Evolutionary conservation across 2,888 invertebrate genomes (phyloP).

Genomic region (Lissonota sp.): DNA sequence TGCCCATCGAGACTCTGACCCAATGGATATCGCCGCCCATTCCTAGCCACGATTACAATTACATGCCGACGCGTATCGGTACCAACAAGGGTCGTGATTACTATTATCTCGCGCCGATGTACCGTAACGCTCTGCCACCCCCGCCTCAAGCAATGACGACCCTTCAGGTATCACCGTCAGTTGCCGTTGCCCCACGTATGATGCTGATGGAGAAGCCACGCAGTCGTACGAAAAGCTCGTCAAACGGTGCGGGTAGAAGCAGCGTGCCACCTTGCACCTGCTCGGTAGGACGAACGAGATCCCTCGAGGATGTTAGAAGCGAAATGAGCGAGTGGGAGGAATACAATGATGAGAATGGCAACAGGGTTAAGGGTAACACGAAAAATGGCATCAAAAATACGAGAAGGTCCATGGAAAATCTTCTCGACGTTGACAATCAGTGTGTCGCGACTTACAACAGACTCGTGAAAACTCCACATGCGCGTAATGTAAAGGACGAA

Average conservation of each 20-base stretch:
- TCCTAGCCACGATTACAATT: slow-evolving; percentile 85
- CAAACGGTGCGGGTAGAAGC: slow-evolving; percentile 70
- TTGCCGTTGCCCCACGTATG: slow-evolving; percentile 78
- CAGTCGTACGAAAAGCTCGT: slow-evolving; percentile 76
- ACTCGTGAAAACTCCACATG: slow-evolving; percentile 68
- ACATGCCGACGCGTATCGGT: slow-evolving; percentile 84
- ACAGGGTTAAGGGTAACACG: slow-evolving; percentile 84
- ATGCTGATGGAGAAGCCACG: slow-evolving; percentile 79
- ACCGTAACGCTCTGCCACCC: slow-evolving; percentile 88
- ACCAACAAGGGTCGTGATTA: slow-evolving; percentile 84
- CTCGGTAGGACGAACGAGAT: slow-evolving; percentile 87
- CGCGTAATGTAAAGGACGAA: slow-evolving; percentile 70
- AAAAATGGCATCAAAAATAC: slow-evolving; percentile 85
- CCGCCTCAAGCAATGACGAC: slow-evolving; percentile 77
- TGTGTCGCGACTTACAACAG: slow-evolving; percentile 73
- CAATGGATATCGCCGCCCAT: slow-evolving; percentile 85
- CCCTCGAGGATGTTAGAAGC: slow-evolving; percentile 90
- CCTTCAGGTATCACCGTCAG: slow-evolving; percentile 66
- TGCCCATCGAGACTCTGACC: slow-evolving; percentile 84
- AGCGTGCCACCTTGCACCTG: slow-evolving; percentile 86
- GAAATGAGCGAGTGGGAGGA: slow-evolving; percentile 88
- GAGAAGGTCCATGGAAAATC: slow-evolving; percentile 90
- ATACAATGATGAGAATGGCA: slow-evolving; percentile 87
- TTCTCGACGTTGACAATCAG: slow-evolving; percentile 83
- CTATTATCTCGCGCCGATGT: slow-evolving; percentile 89